Base-by-base conservation (phyloP, 1,140 invertebrate genomes). In the Metopolophium dirhodum region DNA sequence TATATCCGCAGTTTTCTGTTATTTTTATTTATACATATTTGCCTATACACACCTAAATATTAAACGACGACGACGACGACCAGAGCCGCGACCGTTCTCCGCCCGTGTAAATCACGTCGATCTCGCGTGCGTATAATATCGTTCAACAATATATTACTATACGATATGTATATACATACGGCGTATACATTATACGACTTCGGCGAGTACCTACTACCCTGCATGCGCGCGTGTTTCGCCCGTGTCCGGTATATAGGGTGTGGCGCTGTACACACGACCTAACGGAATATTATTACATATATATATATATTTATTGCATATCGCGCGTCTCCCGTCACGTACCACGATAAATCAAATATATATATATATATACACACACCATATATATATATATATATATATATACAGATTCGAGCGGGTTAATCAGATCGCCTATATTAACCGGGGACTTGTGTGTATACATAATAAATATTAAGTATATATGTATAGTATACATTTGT, bases 291-390 rank as follows among this genome's bases (percentile, higher is more conserved):
- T 77, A 77, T 11, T 61, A 57, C 7, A n/a, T n/a, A n/a, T n/a
- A n/a, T n/a, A n/a, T n/a, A n/a, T 57, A 77, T n/a, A 77, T 77
- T 18, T 77, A n/a, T 30, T n/a, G n/a, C n/a, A 77, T 77, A 54
- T 54, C 51, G 51, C 61, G 61, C 61, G 61, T 77, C 61, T 77
- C 30, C 61, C 61, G 61, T 77, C 61, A 77, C 61, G 61, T 77
- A 77, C 61, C 30, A 77, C n/a, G 30, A 77, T 77, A 77, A 77
- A 77, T 77, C 61, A 77, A 77, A 77, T 77, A 77, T 61, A 61
- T 30, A 61, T 61, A 57, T 61, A 61, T 61, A 57, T 7, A 23
- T 57, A 11, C 3, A 11, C 9, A 37, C 37, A 37, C 37, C 37
- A 8, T 57, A 22, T 51, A 9, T 68, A 18, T n/a, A 77, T n/a